Conservation (phyloP, 2,888 invertebrate species). For the Trypoxylon attenuatum region DNA sequence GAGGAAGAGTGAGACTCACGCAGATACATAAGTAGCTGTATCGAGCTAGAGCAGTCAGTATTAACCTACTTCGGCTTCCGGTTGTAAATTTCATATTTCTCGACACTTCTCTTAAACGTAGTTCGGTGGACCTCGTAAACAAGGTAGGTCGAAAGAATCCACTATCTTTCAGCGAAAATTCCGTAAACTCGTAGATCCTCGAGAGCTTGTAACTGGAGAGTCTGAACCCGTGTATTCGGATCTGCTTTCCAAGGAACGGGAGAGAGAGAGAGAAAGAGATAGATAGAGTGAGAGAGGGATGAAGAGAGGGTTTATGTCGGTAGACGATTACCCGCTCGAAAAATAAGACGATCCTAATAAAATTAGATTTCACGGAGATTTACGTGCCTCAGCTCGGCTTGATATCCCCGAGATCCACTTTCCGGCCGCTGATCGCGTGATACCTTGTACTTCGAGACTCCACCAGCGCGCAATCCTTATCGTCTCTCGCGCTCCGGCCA, state of each 20-base stretch:
- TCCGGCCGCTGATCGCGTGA: not conserved
- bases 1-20: not conserved
- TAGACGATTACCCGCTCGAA: slow-evolving; percentile 26
- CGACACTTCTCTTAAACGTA: not conserved
- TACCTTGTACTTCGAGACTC: too few species aligned
- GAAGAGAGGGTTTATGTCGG: not conserved
- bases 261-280: not conserved
- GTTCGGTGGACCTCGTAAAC: slow-evolving; percentile 16
- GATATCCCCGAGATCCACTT: slow-evolving; percentile 15
- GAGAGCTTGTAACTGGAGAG: slow-evolving; percentile 40
- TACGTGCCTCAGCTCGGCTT: slow-evolving; percentile 12
- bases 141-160: slow-evolving; percentile 22
- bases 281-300: not conserved
- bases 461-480: not conserved
- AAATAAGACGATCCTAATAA: slow-evolving; percentile 37
- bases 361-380: slow-evolving; percentile 39
- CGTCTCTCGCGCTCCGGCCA: not conserved
- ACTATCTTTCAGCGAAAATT: slow-evolving; percentile 25
- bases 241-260: slow-evolving; percentile 13
- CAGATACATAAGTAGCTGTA: not conserved
- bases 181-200: slow-evolving; percentile 40
- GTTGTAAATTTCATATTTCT: slow-evolving; percentile 21
- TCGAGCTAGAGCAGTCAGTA: too few species aligned
- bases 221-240: slow-evolving; percentile 28
- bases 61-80: slow-evolving; percentile 32